Evolutionary conservation across 1,140 invertebrate genomes (phyloP), one percentile per base, ranked within the genome.

Genomic region (Drosophila kikkawai): DNA sequence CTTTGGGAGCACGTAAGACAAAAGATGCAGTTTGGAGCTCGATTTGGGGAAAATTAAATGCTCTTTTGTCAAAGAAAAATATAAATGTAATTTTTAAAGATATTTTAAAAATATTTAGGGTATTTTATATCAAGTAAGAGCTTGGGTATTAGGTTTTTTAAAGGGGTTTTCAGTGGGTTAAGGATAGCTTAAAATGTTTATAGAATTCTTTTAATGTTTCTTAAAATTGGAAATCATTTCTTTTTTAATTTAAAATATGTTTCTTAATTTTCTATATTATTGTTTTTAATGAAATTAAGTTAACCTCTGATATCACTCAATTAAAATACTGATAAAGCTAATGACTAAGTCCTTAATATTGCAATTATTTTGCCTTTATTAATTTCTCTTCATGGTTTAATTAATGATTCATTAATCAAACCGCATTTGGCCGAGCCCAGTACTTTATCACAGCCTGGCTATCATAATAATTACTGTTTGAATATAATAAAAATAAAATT

Each of bases 1-100:
- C 67, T 41, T 70, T 55, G 37, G 34, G 45, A 32, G 22, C 39
- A 50, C 67, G 26, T 59, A 70, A 73, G 67, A 73, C 69, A 71
- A 59, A 51, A 73, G 67, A 50, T 50, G 67, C 63, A 70, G 13
- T 67, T 32, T 17, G 4, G 5, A 7, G 26, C 11, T 17, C 1
- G 26, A 6, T 12, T 13, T 32, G 37, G 1, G 17, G 67, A 73
- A 37, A 7, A 17, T 11, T 19, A 13, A 15, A 73, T 73, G 69
- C 69, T 32, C 69, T 71, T 39, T 39, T n/a, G 11, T 15, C 3
- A 4, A 4, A 1, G 11, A 0, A 7, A 12, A 36, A 8, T 11
- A 11, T n/a, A 29, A n/a, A 1, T 48, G 15, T 9, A 6, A 22
- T 22, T 7, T 13, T 48, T 17, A 17, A 5, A 11, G 11, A 42